Conservation (phyloP, 1,140 invertebrate genomes). For the Heliothis subflexa region DNA sequence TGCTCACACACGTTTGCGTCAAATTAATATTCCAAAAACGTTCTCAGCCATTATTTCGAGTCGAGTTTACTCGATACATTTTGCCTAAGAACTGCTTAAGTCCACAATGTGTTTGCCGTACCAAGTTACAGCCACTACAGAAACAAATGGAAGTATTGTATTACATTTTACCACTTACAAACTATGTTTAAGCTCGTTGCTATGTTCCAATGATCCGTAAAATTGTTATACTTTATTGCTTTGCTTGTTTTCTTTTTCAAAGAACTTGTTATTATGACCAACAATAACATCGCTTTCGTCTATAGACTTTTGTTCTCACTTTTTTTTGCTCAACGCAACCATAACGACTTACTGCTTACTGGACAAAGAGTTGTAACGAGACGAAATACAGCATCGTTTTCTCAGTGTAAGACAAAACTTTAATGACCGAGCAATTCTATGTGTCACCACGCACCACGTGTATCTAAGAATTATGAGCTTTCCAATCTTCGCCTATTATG, state of each 20-base stretch:
- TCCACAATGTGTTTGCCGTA: slow-evolving; percentile 68
- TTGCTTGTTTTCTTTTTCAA: slow-evolving; percentile 44
- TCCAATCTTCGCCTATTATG: slow-evolving; percentile 22
- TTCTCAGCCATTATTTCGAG: slow-evolving; percentile 66
- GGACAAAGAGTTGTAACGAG: neutral
- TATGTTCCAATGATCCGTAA: slow-evolving; percentile 51
- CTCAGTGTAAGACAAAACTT: neutral
- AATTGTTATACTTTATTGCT: slow-evolving; percentile 50
- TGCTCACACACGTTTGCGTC: slow-evolving; percentile 41
- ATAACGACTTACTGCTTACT: slow-evolving; percentile 14
- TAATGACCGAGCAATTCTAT: slow-evolving; percentile 4
- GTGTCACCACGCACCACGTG: neutral
- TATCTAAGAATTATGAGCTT: slow-evolving; percentile 10
- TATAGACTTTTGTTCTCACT: slow-evolving; percentile 25
- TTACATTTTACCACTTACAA: slow-evolving; percentile 69
- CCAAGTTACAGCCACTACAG: slow-evolving; percentile 63
- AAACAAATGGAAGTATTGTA: slow-evolving; percentile 72
- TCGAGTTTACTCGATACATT: slow-evolving; percentile 62
- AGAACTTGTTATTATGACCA: slow-evolving; percentile 38
- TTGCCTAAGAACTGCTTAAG: slow-evolving; percentile 58
- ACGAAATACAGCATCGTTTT: neutral
- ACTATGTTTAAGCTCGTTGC: slow-evolving; percentile 53
- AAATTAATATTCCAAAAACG: slow-evolving; percentile 70
- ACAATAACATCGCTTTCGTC: slow-evolving; percentile 28
- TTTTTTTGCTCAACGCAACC: slow-evolving; percentile 1